Evolutionary conservation across 2,888 invertebrate genomes (phyloP), one percentile per base, ranked within the genome.

Genomic region (Tuberolachnus salignus): DNA sequence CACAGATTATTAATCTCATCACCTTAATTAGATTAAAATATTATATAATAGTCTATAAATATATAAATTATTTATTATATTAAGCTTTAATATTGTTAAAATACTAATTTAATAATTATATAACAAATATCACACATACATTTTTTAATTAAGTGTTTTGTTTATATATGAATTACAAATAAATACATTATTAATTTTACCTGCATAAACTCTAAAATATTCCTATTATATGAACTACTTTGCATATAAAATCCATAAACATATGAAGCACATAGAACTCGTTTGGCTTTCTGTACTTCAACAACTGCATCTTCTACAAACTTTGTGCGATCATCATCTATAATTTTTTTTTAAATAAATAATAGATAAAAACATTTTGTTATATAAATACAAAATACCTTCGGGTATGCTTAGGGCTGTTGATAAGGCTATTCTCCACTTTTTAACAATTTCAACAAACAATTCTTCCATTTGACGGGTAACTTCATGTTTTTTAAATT

Each of bases 141-240:
- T n/a, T n/a, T n/a, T n/a, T n/a, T n/a, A n/a, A n/a, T n/a, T n/a
- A n/a, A n/a, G n/a, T n/a, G n/a, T n/a, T n/a, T n/a, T n/a, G n/a
- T n/a, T n/a, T n/a, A n/a, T n/a, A n/a, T n/a, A n/a, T n/a, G n/a
- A n/a, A n/a, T n/a, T n/a, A n/a, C n/a, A n/a, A n/a, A n/a, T n/a
- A n/a, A n/a, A n/a, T n/a, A n/a, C n/a, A n/a, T n/a, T n/a, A n/a
- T 34, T 6, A 16, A 67, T 42, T 81, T 81, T 84, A 90, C 90
- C 88, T 90, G 90, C 89, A 91, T 90, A 83, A 89, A 90, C 84
- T 91, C 90, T 85, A 90, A 91, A 80, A 91, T 90, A 59, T 88
- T 88, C 84, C 89, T 89, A 84, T 90, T 90, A 83, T 90, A 89
- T 9, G 90, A 89, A 83, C 88, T 88, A 82, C 90, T 90, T 84